phyloP scores from a whole-genome alignment of 2,888 invertebrate species.

The Drosophila algonquin region DNA sequence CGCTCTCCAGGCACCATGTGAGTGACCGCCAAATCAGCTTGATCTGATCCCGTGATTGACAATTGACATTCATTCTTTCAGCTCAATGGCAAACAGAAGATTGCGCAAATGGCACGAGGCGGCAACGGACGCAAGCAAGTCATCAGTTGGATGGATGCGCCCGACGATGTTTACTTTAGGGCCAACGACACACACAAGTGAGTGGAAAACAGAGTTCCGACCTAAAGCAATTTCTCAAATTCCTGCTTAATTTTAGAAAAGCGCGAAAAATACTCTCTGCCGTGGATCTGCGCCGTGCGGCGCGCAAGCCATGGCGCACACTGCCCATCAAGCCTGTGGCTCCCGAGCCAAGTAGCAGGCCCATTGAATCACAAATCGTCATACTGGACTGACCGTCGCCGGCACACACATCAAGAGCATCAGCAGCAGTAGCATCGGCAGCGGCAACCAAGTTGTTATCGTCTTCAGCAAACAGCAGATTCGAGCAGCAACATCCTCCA shows the following conservation, averaged over 20 bases:
- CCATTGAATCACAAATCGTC: slow-evolving; percentile 88
- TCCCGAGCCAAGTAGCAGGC: slow-evolving; percentile 79
- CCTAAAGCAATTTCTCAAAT: not conserved
- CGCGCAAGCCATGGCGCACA: slow-evolving; percentile 92
- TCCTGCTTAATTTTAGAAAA: slow-evolving; percentile 86
- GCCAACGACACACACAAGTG: slow-evolving; percentile 96
- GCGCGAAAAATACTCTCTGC: slow-evolving; percentile 92
- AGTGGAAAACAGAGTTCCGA: slow-evolving; percentile 81
- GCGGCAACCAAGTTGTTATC: slow-evolving; percentile 63
- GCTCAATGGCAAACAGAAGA: slow-evolving; percentile 93
- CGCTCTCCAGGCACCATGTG: slow-evolving; percentile 89
- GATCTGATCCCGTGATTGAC: not conserved
- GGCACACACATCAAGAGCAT: slow-evolving; percentile 66
- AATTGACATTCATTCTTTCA: slow-evolving; percentile 71
- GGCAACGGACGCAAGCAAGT: slow-evolving; percentile 93
- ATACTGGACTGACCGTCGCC: slow-evolving; percentile 89
- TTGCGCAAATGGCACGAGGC: slow-evolving; percentile 91
- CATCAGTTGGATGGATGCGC: slow-evolving; percentile 99
- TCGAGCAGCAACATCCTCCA: slow-evolving; percentile 82
- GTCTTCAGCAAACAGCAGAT: slow-evolving; percentile 67
- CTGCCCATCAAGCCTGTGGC: slow-evolving; percentile 84
- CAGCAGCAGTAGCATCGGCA: slow-evolving; percentile 42
- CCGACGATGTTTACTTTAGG: slow-evolving; percentile 97
- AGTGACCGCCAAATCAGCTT: slow-evolving; percentile 56
- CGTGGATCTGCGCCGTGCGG: slow-evolving; percentile 91